These are phyloP conservation scores for Ia io DNA, from an alignment of 2,113 vertebrate genomes.

Conservation along the genomic window DNA sequence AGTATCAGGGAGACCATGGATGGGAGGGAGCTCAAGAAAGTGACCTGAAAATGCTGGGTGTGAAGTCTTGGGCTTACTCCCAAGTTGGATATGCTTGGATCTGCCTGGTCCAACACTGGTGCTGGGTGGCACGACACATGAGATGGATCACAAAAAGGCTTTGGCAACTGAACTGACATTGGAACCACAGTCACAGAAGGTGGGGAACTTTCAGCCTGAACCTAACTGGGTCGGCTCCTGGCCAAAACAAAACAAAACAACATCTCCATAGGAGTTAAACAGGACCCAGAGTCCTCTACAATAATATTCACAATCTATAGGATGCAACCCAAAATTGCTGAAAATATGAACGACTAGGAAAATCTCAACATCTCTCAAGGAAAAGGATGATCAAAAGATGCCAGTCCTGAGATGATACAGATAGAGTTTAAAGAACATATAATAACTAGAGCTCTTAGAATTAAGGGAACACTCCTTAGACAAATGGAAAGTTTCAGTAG, in stretches of 20 bases:
- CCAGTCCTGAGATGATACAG: not conserved
- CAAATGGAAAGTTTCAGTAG: not conserved
- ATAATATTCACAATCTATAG: not conserved
- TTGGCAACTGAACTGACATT: not conserved
- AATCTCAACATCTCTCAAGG: not conserved
- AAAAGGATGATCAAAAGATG: not conserved
- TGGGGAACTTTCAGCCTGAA: not conserved
- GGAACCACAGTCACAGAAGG: not conserved
- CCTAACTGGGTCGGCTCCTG: not conserved
- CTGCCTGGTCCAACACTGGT: not conserved
- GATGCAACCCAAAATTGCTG: not conserved
- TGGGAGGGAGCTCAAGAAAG: not conserved
- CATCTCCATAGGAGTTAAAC: not conserved
- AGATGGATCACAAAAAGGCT: not conserved
- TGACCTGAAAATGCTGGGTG: not conserved
- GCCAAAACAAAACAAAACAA: not conserved
- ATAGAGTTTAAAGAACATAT: not conserved
- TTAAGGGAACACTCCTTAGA: not conserved
- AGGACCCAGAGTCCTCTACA: not conserved
- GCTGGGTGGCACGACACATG: not conserved
- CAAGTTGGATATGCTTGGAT: not conserved
- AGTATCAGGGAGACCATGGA: not conserved
- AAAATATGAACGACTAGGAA: not conserved
- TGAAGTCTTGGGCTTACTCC: not conserved
- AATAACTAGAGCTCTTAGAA: not conserved